Conservation (phyloP, 2,888 invertebrate species). For the Brachyopa scutellaris region DNA sequence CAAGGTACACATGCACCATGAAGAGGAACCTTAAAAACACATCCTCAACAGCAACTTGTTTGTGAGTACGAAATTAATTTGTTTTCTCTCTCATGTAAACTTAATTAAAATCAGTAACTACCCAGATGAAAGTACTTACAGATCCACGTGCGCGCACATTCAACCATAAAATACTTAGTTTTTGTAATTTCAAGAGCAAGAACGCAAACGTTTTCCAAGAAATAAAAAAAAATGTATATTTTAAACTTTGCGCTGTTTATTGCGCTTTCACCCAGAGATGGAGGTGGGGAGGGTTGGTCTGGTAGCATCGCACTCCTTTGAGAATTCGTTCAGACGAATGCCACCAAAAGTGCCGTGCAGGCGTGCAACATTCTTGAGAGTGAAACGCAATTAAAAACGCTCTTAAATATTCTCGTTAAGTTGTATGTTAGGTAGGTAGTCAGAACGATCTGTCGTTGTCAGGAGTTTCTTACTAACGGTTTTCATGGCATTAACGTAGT, state of each 20-base stretch:
- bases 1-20: too few species aligned
- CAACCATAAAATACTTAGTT: constrained; percentile 51
- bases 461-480: neutral
- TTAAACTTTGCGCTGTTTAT: constrained; percentile 34
- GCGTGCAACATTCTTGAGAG: constrained; percentile 47
- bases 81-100: constrained; percentile 35
- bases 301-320: neutral
- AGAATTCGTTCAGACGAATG: constrained; percentile 17
- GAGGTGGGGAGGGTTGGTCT: too few species aligned
- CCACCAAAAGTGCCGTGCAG: constrained; percentile 38
- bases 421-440: neutral
- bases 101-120: constrained; percentile 61
- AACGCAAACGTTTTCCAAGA: neutral
- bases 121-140: constrained; percentile 56
- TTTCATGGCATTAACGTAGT: too few species aligned
- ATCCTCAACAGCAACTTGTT: neutral
- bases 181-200: constrained; percentile 9
- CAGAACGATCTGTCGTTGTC: too few species aligned
- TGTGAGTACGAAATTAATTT: constrained; percentile 42
- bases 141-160: constrained; percentile 48
- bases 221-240: constrained; percentile 9
- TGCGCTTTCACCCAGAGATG: constrained; percentile 26
- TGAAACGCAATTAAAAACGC: constrained; percentile 41
- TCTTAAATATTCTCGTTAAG: constrained; percentile 32
- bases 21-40: too few species aligned